Conservation (phyloP, 1,140 invertebrate species). For the Brachionus rubens region DNA sequence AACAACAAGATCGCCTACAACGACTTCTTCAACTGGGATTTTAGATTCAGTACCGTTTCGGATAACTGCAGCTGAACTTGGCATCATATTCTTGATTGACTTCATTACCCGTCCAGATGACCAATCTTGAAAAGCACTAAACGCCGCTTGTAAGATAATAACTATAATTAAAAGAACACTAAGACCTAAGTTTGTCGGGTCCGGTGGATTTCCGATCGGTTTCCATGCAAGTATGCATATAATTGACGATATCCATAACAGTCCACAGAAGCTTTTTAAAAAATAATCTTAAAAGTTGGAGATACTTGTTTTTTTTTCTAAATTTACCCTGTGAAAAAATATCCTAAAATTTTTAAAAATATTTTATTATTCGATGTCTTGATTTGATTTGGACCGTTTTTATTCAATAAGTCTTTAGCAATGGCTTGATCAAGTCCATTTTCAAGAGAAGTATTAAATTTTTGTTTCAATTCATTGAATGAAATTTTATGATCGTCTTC, state of each 20-base stretch:
- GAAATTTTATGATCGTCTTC: not conserved
- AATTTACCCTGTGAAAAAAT: conserved; percentile 22
- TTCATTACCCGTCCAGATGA: not conserved
- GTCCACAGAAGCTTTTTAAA: not conserved
- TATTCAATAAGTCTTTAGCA: not conserved
- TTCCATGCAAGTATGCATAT: not conserved
- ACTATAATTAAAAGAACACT: not conserved
- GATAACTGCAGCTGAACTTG: conserved; percentile 75
- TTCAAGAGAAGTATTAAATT: conserved; percentile 18
- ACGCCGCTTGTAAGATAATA: not conserved
- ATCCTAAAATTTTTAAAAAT: not conserved
- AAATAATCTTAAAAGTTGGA: too few relatives aligned
- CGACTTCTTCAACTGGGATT: conserved; percentile 83
- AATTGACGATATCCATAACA: not conserved
- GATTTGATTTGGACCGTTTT: conserved; percentile 9
- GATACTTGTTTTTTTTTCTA: too few relatives aligned
- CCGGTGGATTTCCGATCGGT: not conserved
- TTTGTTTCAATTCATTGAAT: conserved; percentile 1
- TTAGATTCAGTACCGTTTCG: not conserved
- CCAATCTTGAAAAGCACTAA: not conserved
- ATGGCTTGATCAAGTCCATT: not conserved
- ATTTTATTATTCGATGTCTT: conserved; percentile 1
- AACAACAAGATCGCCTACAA: conserved; percentile 92
- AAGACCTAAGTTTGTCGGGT: not conserved
- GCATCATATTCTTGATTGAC: not conserved